Conservation (phyloP, 2,888 invertebrate genomes). For the Scaptomyza flava region DNA sequence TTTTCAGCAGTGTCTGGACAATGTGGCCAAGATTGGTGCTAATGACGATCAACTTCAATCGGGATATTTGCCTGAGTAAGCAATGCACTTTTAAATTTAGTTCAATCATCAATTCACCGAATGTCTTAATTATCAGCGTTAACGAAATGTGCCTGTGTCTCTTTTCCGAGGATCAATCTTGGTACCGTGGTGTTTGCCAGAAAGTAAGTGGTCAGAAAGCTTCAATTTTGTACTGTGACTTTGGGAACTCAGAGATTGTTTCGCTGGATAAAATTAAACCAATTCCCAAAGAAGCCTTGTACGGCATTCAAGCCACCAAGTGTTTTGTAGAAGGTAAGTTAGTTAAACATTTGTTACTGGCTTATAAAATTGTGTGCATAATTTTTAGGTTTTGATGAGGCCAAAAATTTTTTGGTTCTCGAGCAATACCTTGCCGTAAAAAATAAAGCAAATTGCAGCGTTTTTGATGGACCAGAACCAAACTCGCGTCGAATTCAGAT, state of each 20-base stretch:
- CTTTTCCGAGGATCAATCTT: slow-evolving; percentile 48
- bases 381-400: slow-evolving; percentile 48
- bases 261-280: slow-evolving; percentile 42
- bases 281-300: slow-evolving; percentile 19
- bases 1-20: slow-evolving; percentile 16
- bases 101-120: not conserved
- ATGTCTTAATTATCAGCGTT: slow-evolving; percentile 25
- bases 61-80: slow-evolving; percentile 52
- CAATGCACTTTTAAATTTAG: too few relatives aligned
- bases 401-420: slow-evolving; percentile 36
- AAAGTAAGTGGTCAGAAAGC: slow-evolving; percentile 8
- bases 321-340: slow-evolving; percentile 59
- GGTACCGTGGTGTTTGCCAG: slow-evolving; percentile 63
- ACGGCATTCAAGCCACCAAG: slow-evolving; percentile 32
- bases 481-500: slow-evolving; percentile 45
- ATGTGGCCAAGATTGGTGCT: slow-evolving; percentile 10
- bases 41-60: slow-evolving; percentile 2
- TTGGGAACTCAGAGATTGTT: slow-evolving; percentile 54
- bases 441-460: slow-evolving; percentile 15
- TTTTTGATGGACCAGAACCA: slow-evolving; percentile 42
- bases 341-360: accelerated
- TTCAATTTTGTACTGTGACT: slow-evolving; percentile 49
- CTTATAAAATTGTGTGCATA: not conserved
- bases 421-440: slow-evolving; percentile 24
- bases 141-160: slow-evolving; percentile 54